These are phyloP conservation scores for Chloroceryle inda DNA, from an alignment of 2,797 vertebrate genomes.

Conservation along the genomic window DNA sequence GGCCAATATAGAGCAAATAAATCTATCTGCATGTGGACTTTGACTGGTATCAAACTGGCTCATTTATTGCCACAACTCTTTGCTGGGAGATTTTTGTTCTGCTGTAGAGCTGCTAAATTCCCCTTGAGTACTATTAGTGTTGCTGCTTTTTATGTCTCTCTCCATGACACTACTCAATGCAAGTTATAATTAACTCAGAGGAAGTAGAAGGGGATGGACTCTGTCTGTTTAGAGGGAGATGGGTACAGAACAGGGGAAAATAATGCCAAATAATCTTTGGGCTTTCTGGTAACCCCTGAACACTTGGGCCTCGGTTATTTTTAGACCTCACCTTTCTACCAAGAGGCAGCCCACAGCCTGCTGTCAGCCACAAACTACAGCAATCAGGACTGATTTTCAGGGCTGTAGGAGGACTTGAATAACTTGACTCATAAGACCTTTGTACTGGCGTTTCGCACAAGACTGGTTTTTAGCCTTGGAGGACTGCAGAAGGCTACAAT, in stretches of 20 bases:
- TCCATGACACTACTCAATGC: slow-evolving; percentile 58
- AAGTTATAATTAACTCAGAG: slow-evolving; percentile 65
- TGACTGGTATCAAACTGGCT: slow-evolving; percentile 74
- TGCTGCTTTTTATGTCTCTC: slow-evolving; percentile 64
- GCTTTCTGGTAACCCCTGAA: neutral
- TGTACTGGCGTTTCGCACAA: slow-evolving; percentile 31
- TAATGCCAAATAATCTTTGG: slow-evolving; percentile 8
- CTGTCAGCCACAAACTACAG: neutral
- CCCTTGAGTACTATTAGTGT: slow-evolving; percentile 51
- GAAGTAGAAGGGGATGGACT: slow-evolving; percentile 38
- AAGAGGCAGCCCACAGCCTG: neutral
- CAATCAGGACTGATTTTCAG: neutral
- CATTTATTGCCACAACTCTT: slow-evolving; percentile 75
- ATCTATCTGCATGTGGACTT: slow-evolving; percentile 70
- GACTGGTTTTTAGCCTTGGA: neutral
- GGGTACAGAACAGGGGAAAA: neutral
- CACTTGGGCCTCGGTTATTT: neutral
- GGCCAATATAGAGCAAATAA: slow-evolving; percentile 56
- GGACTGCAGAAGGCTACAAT: neutral
- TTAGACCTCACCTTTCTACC: neutral
- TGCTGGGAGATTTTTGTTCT: slow-evolving; percentile 75
- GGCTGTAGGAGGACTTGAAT: neutral
- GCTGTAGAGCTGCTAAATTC: slow-evolving; percentile 70
- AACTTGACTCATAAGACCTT: slow-evolving; percentile 30
- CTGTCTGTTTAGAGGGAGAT: slow-evolving; percentile 16